A percentile compares a stretch with the other conserved stretches of the same genome.
Evolutionary conservation across 1,140 invertebrate species (phyloP).

Genomic region (Cotesia glomerata): DNA sequence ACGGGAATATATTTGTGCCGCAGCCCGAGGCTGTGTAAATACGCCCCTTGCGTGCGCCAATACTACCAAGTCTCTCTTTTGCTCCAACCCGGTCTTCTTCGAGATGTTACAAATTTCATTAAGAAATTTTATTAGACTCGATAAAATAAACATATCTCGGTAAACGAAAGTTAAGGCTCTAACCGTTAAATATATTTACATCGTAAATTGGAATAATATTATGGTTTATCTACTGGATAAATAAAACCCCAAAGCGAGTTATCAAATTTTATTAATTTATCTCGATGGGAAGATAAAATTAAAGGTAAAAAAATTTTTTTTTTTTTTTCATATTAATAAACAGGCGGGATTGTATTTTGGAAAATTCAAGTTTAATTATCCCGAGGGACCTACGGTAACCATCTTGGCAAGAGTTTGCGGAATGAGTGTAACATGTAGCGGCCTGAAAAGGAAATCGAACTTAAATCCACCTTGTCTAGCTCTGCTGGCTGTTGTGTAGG

Average conservation of each 20-base stretch:
- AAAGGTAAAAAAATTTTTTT: too few species aligned
- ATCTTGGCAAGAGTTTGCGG: background rate
- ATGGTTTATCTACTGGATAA: background rate
- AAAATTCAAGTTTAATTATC: background rate
- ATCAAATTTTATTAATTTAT: too few species aligned
- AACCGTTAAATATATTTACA: background rate
- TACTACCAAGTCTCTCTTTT: background rate
- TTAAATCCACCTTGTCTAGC: background rate
- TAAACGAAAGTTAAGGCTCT: background rate
- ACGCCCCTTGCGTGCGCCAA: background rate
- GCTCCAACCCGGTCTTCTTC: background rate
- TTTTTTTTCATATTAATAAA: background rate
- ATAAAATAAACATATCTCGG: conserved; percentile 8
- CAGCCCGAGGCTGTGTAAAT: conserved; percentile 2
- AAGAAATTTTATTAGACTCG: conserved; percentile 23
- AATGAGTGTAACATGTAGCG: background rate
- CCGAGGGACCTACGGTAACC: background rate
- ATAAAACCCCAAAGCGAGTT: too few species aligned
- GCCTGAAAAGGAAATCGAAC: conserved; percentile 6
- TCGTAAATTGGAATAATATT: background rate
- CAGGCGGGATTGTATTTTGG: background rate
- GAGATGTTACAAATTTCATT: conserved; percentile 27
- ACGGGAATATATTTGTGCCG: conserved; percentile 17
- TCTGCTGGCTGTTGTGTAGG: too few species aligned
- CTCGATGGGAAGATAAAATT: too few species aligned